Evolutionary conservation across 2,888 invertebrate genomes (phyloP).

Genomic region (Tetranychus truncatus): DNA sequence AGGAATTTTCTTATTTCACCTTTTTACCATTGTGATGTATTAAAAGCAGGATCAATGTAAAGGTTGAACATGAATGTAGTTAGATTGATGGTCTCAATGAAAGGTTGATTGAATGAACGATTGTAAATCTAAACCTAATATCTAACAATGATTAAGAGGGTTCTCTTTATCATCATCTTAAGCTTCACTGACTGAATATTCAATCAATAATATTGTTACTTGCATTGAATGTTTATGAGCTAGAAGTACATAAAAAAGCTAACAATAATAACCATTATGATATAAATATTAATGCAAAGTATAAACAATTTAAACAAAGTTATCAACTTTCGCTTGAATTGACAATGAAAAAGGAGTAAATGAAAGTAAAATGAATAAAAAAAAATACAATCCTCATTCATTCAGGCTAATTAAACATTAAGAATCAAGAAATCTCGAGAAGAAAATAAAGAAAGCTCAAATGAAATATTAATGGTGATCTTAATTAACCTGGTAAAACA

Average conservation of each 20-base stretch:
- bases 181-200: neutral
- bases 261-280: neutral
- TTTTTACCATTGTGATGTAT: neutral
- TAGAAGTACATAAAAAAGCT: neutral
- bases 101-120: neutral
- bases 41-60: neutral
- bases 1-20: neutral
- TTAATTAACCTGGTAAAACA: no score
- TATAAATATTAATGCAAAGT: no score
- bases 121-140: neutral
- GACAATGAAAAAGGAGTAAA: no score
- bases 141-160: neutral
- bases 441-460: no score
- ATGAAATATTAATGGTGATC: no score
- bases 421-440: neutral
- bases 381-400: neutral
- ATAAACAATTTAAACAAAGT: no score
- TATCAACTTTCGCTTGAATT: no score
- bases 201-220: neutral
- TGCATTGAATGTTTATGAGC: neutral
- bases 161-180: neutral
- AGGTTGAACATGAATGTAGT: no score
- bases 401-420: neutral
- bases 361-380: no score
- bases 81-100: neutral